A percentile compares a stretch with the other conserved stretches of the same genome.
Evolutionary conservation across 1,140 invertebrate species (phyloP).

Genomic region (Cataglyphis hispanica): DNA sequence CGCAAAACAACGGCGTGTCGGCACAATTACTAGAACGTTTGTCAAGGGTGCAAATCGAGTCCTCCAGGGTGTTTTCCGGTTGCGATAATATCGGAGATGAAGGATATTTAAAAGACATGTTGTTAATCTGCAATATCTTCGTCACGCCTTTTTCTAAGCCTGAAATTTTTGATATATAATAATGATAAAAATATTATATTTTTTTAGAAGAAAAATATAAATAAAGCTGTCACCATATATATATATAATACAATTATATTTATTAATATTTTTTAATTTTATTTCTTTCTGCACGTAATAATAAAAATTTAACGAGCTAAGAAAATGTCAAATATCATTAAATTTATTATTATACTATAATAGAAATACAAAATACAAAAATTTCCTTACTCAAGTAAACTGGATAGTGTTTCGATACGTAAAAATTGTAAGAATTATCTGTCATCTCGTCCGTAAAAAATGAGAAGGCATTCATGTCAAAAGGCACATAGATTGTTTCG

Average conservation of each 20-base stretch:
- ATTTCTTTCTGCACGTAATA: background rate
- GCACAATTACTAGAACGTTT: constrained; percentile 67
- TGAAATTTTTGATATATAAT: constrained; percentile 42
- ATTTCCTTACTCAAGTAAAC: constrained; percentile 77
- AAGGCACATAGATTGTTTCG: constrained; percentile 73
- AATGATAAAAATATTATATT: constrained; percentile 15
- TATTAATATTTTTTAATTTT: background rate
- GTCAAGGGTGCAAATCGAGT: constrained; percentile 73
- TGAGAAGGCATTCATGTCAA: constrained; percentile 72
- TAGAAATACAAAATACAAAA: background rate
- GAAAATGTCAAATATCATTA: background rate
- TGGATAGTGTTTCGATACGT: constrained; percentile 73
- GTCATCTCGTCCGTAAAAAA: constrained; percentile 76
- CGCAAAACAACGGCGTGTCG: constrained; percentile 74
- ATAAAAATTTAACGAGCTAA: background rate
- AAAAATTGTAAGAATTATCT: constrained; percentile 76
- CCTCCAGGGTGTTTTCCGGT: constrained; percentile 67
- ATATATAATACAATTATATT: background rate
- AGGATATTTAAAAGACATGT: constrained; percentile 80
- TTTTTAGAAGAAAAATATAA: background rate
- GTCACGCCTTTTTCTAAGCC: constrained; percentile 42
- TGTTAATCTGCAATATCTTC: constrained; percentile 74
- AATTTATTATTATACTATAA: background rate
- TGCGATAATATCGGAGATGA: constrained; percentile 78
- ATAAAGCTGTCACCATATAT: background rate